Base-by-base conservation (phyloP, 1,140 invertebrate species). In the Brachionus koreanus region DNA sequence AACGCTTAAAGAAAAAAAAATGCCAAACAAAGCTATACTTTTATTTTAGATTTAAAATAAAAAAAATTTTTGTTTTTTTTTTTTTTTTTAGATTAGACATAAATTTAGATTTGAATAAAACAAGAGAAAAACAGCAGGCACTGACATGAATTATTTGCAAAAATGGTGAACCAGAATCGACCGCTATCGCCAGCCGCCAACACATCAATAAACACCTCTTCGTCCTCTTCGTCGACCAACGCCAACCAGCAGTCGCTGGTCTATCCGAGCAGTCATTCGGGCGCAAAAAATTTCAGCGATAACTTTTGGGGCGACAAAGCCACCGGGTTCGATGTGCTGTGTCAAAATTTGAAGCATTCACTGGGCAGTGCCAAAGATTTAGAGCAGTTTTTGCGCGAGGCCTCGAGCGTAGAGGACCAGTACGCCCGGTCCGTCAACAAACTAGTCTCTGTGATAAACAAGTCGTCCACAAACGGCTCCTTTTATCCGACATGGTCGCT, bases 241-340 rank as follows among this genome's bases (percentile, higher is more conserved):
- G 23, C 69, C 16, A 23, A 69, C 33, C 35, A 69, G 37, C 35
- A 69, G 19, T 39, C 33, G n/a, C n/a, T 37, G 19, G 12, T 69
- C 37, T 69, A 39, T 39, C 19, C 63, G 0, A 5, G 13, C 35
- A 74, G 9, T 25, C 42, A 46, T 13, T 13, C 67, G 37, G 29
- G n/a, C 29, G 2, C 42, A 2, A 74, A 74, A 74, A 46, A 29
- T 37, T 79, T 79, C 19, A 39, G 46, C 23, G 76, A 79, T 10
- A 79, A 79, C 33, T 79, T 79, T 37, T 79, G 76, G 76, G 76
- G 76, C 76, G 76, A 79, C 35, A 39, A 42, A 25, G 39, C 39
- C 5, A 79, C 52, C 39, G 76, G 76, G 16, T 79, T 79, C 33
- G 76, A 79, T 42, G 52, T 61, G 9, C 33, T 79, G 33, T 79